Conservation (phyloP, 2,797 vertebrate species). For the Hylomyscus alleni region DNA sequence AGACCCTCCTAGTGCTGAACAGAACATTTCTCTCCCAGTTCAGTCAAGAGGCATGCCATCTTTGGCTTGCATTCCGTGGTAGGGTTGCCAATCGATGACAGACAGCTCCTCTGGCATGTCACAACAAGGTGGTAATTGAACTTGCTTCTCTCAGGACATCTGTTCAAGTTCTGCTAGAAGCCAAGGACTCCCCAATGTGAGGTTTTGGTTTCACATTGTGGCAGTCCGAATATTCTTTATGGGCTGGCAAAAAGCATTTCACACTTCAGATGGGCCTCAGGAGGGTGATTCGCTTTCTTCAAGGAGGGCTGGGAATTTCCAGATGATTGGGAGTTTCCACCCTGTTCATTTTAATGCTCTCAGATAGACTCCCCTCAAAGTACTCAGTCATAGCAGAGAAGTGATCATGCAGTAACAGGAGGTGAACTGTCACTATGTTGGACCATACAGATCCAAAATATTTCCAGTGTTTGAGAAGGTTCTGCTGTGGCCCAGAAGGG, state of each 20-base stretch:
- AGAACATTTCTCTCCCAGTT: background rate
- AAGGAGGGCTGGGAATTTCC: constrained; percentile 58
- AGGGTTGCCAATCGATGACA: constrained; percentile 33
- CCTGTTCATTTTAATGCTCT: constrained; percentile 17
- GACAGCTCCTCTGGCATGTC: constrained; percentile 57
- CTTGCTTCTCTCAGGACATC: constrained; percentile 55
- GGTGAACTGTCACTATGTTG: background rate
- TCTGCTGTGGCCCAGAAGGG: background rate
- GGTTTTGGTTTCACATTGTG: constrained; percentile 66
- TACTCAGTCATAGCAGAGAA: background rate
- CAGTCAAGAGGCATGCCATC: background rate
- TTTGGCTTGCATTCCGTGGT: constrained; percentile 54
- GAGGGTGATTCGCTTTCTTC: constrained; percentile 61
- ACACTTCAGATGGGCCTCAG: constrained; percentile 63
- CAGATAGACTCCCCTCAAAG: background rate
- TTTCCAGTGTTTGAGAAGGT: background rate
- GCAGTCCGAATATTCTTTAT: constrained; percentile 61
- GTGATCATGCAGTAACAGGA: background rate
- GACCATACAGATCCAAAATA: background rate
- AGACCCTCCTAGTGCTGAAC: background rate
- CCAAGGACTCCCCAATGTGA: constrained; percentile 23
- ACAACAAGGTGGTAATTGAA: constrained; percentile 71
- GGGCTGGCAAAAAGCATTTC: constrained; percentile 70
- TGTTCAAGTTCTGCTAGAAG: constrained; percentile 40
- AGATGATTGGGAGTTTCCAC: constrained; percentile 53